Percentiles rank a stretch among this genome's conserved stretches.
Evolutionary conservation across 2,888 invertebrate species (phyloP).

Genomic region (Galeruca laticollis): DNA sequence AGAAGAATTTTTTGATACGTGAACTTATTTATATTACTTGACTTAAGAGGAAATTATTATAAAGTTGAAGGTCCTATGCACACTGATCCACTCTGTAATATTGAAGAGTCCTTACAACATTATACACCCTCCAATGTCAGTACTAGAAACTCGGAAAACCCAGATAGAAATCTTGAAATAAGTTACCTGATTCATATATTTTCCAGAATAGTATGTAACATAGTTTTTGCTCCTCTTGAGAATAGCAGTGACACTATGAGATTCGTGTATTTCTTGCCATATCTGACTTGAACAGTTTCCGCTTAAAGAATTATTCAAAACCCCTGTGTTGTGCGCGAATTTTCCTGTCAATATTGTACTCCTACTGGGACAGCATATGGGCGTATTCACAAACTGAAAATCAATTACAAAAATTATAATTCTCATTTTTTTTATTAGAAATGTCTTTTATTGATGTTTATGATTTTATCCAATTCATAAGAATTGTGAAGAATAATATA

Average conservation of each 20-base stretch:
- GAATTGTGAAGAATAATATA: too few species aligned
- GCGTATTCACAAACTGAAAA: constrained; percentile 83
- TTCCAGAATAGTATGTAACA: constrained; percentile 91
- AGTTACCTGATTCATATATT: constrained; percentile 88
- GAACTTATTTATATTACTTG: too few species aligned
- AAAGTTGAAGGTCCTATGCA: too few species aligned
- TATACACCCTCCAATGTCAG: too few species aligned
- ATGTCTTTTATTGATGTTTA: too few species aligned
- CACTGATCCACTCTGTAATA: too few species aligned
- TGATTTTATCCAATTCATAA: too few species aligned
- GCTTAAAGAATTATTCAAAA: constrained; percentile 80
- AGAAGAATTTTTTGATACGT: too few species aligned
- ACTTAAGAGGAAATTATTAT: too few species aligned
- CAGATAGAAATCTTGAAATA: neutral
- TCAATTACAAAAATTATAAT: constrained; percentile 11
- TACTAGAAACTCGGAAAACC: too few species aligned
- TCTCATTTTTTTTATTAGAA: too few species aligned
- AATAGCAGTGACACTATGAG: constrained; percentile 75
- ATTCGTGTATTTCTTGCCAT: constrained; percentile 79
- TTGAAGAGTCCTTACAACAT: too few species aligned
- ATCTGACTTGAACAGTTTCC: constrained; percentile 81
- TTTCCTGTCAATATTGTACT: constrained; percentile 86
- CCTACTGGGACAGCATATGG: constrained; percentile 92
- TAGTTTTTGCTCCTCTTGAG: constrained; percentile 76
- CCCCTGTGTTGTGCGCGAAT: constrained; percentile 86